Evolutionary conservation across 2,888 invertebrate genomes (phyloP), one percentile per base, ranked within the genome.

Genomic region (Nudaria mundana): DNA sequence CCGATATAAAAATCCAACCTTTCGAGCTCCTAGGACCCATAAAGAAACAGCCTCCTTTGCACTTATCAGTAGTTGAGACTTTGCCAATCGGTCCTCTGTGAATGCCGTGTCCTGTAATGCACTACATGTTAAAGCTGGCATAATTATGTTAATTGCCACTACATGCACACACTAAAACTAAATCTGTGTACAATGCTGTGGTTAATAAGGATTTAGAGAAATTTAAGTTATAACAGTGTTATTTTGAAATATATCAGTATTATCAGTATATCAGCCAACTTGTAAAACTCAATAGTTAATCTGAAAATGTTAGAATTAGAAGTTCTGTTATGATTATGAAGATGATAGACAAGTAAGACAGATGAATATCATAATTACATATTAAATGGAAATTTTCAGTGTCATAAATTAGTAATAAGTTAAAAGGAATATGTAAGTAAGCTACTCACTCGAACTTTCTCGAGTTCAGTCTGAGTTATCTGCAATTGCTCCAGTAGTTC

Each of bases 31-130:
- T 91, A 95, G 94, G 90, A 95, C 94, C 95, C 95, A 96, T 89
- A 96, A 94, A 90, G 95, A 95, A 91, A 96, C 94, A 91, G 96
- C 96, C 93, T 96, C 95, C 93, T 95, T 94, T 91, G 95, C 95
- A 91, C 95, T 95, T 91, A 96, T 93, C 91, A 95, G 94, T 91
- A 93, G 93, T 91, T 93, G 93, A 89, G 92, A 91, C 90, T 91
- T 92, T 91, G 91, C 87, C 78, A 91, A 87, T 80, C 83, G 86
- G 87, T 91, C 91, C 87, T 82, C 90, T 87, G 91, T 91, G 91
- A 92, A 92, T 87, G 91, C 91, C 87, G 92, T 87, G 85, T 93
- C 93, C 93, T 93, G 91, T 66, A 91, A 92, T 86, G 90, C 90
- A 90, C 85, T 88, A 85, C 74, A 83, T 60, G 73, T 87, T 86